These are phyloP conservation scores for Myrmecobius fasciatus DNA, from an alignment of 2,113 vertebrate genomes.

Conservation along the genomic window DNA sequence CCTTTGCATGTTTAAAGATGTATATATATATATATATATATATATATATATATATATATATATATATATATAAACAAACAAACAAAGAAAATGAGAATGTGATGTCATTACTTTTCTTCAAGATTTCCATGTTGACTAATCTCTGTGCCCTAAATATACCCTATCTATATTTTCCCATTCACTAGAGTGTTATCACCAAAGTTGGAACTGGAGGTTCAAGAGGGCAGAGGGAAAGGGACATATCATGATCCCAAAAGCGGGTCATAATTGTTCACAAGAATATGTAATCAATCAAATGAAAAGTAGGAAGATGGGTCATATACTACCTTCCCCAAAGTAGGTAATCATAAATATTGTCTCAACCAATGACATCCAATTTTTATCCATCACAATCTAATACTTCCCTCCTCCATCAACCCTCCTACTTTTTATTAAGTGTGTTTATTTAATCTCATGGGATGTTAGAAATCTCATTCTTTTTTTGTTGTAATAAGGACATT, in stretches of 20 bases:
- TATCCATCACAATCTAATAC: background rate
- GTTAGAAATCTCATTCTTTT: too few relatives aligned
- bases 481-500: too few relatives aligned
- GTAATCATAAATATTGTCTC: background rate
- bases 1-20: background rate
- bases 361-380: background rate
- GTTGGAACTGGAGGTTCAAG: background rate
- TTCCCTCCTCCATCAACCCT: background rate
- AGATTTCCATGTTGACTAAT: background rate
- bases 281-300: background rate
- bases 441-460: too few relatives aligned
- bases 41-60: too few relatives aligned
- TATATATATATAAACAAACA: background rate
- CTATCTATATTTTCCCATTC: background rate
- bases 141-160: background rate
- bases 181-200: background rate
- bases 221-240: background rate
- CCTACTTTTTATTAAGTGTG: background rate
- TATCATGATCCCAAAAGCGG: background rate
- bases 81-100: background rate
- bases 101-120: background rate
- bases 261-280: background rate
- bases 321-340: background rate
- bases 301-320: background rate
- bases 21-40: too few relatives aligned